Evolutionary conservation across 2,888 invertebrate genomes (phyloP), one percentile per base, ranked within the genome.

Genomic region (Clostera curtula): DNA sequence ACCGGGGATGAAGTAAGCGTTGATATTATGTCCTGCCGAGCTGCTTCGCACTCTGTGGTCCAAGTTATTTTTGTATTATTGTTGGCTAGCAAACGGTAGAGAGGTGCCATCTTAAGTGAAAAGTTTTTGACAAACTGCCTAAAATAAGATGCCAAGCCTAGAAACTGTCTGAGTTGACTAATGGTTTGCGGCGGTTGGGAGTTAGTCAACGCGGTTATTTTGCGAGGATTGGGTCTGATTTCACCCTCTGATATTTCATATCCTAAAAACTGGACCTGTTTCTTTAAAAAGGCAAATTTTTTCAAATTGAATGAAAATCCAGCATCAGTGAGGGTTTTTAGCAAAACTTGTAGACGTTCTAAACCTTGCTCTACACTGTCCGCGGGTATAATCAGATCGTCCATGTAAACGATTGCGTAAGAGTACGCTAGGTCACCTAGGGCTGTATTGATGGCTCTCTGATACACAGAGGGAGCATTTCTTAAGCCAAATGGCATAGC

Each of bases 321-420:
- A n/a, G n/a, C n/a, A n/a, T n/a, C n/a, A n/a, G n/a, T n/a, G n/a
- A n/a, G n/a, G n/a, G n/a, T n/a, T n/a, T n/a, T n/a, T 3, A 18
- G 3, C 18, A 18, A 6, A 5, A 3, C 3, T n/a, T 5, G 18
- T 18, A 5, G 8, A 3, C 18, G 6, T 18, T 18, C 18, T 18
- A 18, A 18, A 7, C 18, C 18, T 7, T 18, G 18, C 18, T 18
- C 18, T 18, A 5, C 18, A 8, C 8, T 18, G 8, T 3, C 4
- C 18, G 18, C 18, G 8, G 8, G 7, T 8, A 18, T 18, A 18
- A 18, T 11, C 11, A 19, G 9, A 9, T n/a, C 6, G 3, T 38
- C 39, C 20, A 39, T 27, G 19, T 31, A 36, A 12, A 35, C 18
- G 3, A 39, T 25, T 4, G 19, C 35, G 12, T 36, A 39, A 9